A percentile compares a stretch with the other conserved stretches of the same genome.
Evolutionary conservation across 2,888 invertebrate species (phyloP).

Genomic region (Steinernema hermaphroditum): DNA sequence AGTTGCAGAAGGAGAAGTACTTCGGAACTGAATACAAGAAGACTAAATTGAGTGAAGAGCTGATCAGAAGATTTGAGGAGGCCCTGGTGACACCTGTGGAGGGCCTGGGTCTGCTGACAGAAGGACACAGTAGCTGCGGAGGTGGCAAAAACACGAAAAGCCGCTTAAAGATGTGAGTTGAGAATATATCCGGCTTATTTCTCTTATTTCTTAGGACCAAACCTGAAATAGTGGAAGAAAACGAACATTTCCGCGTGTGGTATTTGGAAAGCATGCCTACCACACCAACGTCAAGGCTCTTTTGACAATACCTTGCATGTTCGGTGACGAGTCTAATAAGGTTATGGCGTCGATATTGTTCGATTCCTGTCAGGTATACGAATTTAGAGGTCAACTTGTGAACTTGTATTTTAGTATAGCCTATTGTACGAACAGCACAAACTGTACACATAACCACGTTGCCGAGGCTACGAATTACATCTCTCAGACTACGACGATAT

Average conservation of each 20-base stretch:
- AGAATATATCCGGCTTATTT: slow-evolving; percentile 63
- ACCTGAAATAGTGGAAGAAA: slow-evolving; percentile 73
- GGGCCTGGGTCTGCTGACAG: slow-evolving; percentile 31
- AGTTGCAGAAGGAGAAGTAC: background rate
- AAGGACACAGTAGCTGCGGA: too few relatives aligned
- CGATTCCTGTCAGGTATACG: too few relatives aligned
- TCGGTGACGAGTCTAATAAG: too few relatives aligned
- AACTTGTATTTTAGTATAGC: too few relatives aligned
- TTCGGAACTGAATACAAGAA: background rate
- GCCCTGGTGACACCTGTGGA: background rate
- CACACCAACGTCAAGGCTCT: too few relatives aligned
- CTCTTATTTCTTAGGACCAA: background rate
- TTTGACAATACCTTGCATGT: too few relatives aligned
- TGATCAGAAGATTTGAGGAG: background rate
- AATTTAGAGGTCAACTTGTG: too few relatives aligned
- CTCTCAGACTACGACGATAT: too few relatives aligned
- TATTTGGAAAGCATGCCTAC: slow-evolving; percentile 91
- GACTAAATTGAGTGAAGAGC: background rate
- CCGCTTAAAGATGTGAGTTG: slow-evolving; percentile 67
- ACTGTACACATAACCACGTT: too few relatives aligned
- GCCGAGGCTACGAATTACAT: too few relatives aligned
- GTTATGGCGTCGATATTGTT: too few relatives aligned
- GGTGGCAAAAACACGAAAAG: slow-evolving; percentile 72
- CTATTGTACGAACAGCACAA: too few relatives aligned
- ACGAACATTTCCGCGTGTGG: slow-evolving; percentile 82